Base-by-base conservation (phyloP, 2,797 vertebrate genomes). In the Platalea minor region DNA sequence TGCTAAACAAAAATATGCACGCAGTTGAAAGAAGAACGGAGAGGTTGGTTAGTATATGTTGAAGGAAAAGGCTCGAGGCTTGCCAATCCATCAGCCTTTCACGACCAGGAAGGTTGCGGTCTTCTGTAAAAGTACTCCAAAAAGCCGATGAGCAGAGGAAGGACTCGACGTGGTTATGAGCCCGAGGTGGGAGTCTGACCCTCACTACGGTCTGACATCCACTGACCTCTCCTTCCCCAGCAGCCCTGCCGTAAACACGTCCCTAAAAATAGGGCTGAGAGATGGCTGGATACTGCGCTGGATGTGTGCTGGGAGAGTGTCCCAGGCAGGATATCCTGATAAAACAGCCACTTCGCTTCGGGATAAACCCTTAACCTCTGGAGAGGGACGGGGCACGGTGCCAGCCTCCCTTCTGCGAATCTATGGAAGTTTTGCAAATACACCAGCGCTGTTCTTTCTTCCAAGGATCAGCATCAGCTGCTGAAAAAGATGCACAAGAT, bases 251-350 rank as follows among this genome's bases (percentile, higher is more conserved):
- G 57, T 10, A 75, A 93, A 75, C 23, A 65, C 10, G 1, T 6
- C 16, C 45, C 93, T 95, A 95, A 92, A 92, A 94, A 91, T 92
- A 93, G 83, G n/a, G 69, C 33, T 81, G 5, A 3, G 68, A 51
- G 75, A 10, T 19, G 57, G 90, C 89, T 85, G 93, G 45, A 33
- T 28, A 8, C 0, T 0, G 63, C 2, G 3, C 85, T 91, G 74
- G 79, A 25, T 16, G 45, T 10, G 15, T 4, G n/a, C 50, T 46
- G 12, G 83, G 65, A 96, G 95, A 95, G 96, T 91, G 87, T 95
- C 68, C 68, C 29, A 15, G 64, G 80, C 95, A 93, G 95, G 95
- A 96, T 95, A 80, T 95, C 91, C 95, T 91, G 95, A 53, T 48
- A 41, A 57, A 75, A 53, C 57, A 77, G 67, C 50, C 33, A 7